These are phyloP conservation scores for Numenius phaeopus DNA, from an alignment of 2,797 vertebrate species.

Conservation along the genomic window DNA sequence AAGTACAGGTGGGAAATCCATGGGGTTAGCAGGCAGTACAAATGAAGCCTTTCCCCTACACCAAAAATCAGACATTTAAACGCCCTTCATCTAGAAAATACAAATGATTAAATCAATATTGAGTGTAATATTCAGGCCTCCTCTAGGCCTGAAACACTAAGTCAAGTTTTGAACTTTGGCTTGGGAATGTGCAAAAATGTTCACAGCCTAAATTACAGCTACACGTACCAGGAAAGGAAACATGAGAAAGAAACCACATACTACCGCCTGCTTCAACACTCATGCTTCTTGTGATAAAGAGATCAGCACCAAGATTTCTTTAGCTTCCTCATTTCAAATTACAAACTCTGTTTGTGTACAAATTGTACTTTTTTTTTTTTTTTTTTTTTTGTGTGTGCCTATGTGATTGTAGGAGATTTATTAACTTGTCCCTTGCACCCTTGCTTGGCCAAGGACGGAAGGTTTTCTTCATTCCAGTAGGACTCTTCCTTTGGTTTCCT, in stretches of 20 bases:
- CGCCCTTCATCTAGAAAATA: not conserved
- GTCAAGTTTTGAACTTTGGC: not conserved
- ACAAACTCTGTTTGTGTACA: not conserved
- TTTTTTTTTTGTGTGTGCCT: too few species aligned
- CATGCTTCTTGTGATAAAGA: not conserved
- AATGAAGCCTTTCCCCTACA: not conserved
- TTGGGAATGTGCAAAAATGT: not conserved
- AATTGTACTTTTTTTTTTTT: rapidly evolving
- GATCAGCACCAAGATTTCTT: not conserved
- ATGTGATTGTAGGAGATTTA: not conserved
- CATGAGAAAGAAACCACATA: not conserved
- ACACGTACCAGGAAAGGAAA: not conserved
- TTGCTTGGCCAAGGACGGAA: not conserved
- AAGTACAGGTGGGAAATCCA: not conserved
- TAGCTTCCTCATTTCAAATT: not conserved
- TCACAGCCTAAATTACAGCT: not conserved
- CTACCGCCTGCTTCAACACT: not conserved
- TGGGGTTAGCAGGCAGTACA: not conserved
- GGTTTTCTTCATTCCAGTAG: not conserved
- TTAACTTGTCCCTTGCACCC: not conserved
- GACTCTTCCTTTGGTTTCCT: not conserved
- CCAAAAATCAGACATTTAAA: not conserved
- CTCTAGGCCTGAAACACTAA: not conserved
- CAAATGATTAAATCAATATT: not conserved
- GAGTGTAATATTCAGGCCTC: not conserved